Percentiles rank a stretch among this genome's conserved stretches.
These are phyloP conservation scores for Peromyscus leucopus DNA, from an alignment of 2,113 vertebrate genomes.

Conservation along the genomic window DNA sequence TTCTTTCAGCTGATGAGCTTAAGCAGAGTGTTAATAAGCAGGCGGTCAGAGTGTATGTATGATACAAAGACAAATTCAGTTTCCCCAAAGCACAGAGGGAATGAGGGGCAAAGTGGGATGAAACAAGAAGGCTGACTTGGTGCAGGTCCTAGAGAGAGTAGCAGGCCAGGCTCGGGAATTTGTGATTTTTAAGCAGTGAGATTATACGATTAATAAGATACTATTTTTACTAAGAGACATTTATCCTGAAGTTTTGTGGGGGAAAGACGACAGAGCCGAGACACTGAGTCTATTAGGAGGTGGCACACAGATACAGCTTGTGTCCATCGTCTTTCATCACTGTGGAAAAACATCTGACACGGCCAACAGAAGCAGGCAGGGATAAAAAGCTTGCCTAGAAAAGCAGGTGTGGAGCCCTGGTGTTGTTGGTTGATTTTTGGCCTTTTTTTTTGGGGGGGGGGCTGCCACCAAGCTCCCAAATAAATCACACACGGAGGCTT, in stretches of 20 bases:
- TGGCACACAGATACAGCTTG: background rate
- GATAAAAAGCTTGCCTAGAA: background rate
- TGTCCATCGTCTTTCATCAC: too few species aligned
- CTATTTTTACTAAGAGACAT: background rate
- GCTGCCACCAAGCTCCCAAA: too few species aligned
- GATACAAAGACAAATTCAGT: background rate
- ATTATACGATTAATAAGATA: background rate
- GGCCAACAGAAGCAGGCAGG: background rate
- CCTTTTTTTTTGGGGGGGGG: too few species aligned
- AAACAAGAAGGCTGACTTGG: background rate
- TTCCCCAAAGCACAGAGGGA: background rate
- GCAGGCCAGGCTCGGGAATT: background rate
- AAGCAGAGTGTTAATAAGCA: background rate
- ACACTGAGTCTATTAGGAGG: background rate
- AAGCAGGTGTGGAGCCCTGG: background rate
- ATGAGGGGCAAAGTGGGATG: background rate
- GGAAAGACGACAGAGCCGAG: background rate
- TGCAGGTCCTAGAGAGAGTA: background rate
- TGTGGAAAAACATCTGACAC: background rate
- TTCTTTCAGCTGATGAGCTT: conserved; percentile 26
- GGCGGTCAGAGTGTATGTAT: background rate
- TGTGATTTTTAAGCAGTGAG: background rate
- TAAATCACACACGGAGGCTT: too few species aligned
- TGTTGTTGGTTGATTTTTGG: too few species aligned
- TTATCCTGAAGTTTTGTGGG: background rate